Evolutionary conservation across 2,113 vertebrate species (phyloP), one percentile per base, ranked within the genome.

Genomic region (Hypanus sabinus): DNA sequence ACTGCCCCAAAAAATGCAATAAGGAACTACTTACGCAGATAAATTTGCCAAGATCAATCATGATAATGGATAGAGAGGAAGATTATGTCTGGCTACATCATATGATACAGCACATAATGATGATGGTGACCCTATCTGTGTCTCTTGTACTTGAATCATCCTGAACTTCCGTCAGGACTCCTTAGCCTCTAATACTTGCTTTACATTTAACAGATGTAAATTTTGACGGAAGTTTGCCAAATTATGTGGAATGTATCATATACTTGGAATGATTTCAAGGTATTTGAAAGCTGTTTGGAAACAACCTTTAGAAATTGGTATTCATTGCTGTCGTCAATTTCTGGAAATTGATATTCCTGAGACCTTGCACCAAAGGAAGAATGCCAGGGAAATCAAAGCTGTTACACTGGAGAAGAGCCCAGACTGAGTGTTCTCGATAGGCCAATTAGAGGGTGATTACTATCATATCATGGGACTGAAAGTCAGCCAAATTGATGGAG

Each of bases 321-420:
- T 65, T 90, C n/a, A 65, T 90, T 90, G 10, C 60, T 68, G 14
- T 90, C 60, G 30, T 33, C 65, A 65, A 90, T 90, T 60, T 90
- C 60, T 90, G 60, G 60, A 33, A 65, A 65, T 90, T 62, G 60
- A 16, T 18, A 65, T 90, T 68, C 60, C 33, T 65, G 62, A 90
- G 60, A 12, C 60, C 57, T 88, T 88, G 85, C 57, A 65, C 57
- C 57, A n/a, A 18, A 65, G 30, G 30, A 88, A 88, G 57, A 65
- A 3, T 90, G 85, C 85, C 60, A 68, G 62, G 5, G 60, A 90
- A 90, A 33, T 65, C n/a, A 62, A 90, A 90, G 85, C 85, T 90
- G 85, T 90, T 90, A 18, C 11, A 5, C 33, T 2, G 85, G 85
- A 65, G 60, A 90, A n/a, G 5, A 90, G 60, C 60, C 85, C 85